Percentiles rank a stretch among this genome's conserved stretches.
These are phyloP conservation scores for crab-eating macaque (Macaca fascicularis) DNA, from an alignment of 2,113 vertebrate species.

Conservation along the genomic window DNA sequence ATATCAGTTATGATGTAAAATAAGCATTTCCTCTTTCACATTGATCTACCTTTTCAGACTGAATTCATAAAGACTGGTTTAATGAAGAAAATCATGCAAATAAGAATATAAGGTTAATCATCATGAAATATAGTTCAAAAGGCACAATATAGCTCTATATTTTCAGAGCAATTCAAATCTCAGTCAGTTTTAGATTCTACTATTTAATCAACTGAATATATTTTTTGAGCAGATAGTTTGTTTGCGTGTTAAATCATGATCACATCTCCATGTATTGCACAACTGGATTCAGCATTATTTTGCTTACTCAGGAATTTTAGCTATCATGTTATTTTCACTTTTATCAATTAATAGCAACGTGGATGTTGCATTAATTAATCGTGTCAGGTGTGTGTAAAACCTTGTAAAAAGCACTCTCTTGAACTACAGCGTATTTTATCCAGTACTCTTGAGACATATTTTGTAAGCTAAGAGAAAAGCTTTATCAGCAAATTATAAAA, in stretches of 20 bases:
- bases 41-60: not conserved
- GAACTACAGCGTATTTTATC: conserved; percentile 17
- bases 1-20: not conserved
- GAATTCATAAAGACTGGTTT: not conserved
- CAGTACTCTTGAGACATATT: conserved; percentile 20
- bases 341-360: conserved; percentile 39
- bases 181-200: not conserved
- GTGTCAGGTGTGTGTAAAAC: not conserved
- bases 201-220: conserved; percentile 1
- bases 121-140: conserved; percentile 20
- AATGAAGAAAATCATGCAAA: conserved; percentile 4
- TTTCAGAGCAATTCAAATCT: not conserved
- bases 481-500: conserved; percentile 54
- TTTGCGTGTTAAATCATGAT: not conserved
- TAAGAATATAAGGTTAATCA: conserved; percentile 35
- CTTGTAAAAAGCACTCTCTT: not conserved
- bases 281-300: conserved; percentile 26
- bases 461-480: conserved; percentile 34
- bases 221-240: conserved; percentile 8
- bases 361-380: not conserved
- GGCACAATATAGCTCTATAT: not conserved
- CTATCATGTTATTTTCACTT: not conserved
- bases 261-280: not conserved
- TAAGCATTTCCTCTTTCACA: not conserved
- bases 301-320: not conserved